A percentile compares a stretch with the other conserved stretches of the same genome.
These are phyloP conservation scores for Heterotis niloticus DNA, from an alignment of 2,113 vertebrate genomes.

Conservation along the genomic window DNA sequence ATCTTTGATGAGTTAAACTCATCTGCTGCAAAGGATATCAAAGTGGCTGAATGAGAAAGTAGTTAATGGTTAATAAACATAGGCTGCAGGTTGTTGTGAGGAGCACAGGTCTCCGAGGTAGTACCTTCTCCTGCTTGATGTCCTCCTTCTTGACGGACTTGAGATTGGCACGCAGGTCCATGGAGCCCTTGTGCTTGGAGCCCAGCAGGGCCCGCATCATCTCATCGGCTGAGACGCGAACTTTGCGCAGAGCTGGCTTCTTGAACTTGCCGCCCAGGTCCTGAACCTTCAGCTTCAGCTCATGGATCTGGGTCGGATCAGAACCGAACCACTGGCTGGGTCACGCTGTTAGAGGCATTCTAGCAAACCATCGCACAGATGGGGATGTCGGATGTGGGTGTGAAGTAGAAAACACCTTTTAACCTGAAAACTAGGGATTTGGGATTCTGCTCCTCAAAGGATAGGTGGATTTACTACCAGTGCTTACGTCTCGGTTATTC, in stretches of 20 bases:
- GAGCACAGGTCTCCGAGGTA: too few relatives aligned
- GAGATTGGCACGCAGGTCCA: conserved; percentile 81
- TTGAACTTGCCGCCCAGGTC: conserved; percentile 83
- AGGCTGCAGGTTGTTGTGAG: too few relatives aligned
- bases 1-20: too few relatives aligned
- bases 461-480: not conserved
- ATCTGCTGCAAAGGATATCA: too few relatives aligned
- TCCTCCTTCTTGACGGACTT: conserved; percentile 88
- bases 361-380: not conserved
- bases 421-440: not conserved
- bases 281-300: conserved; percentile 77
- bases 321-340: not conserved
- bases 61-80: too few relatives aligned
- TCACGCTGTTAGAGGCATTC: not conserved
- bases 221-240: conserved; percentile 77
- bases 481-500: conserved; percentile 62
- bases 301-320: conserved; percentile 63
- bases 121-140: conserved; percentile 72
- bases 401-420: not conserved
- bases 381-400: not conserved
- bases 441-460: not conserved
- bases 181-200: conserved; percentile 84
- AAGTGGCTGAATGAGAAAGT: too few relatives aligned
- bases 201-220: conserved; percentile 82
- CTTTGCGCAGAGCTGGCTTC: conserved; percentile 70